Percentiles rank a stretch among this genome's conserved stretches.
phyloP scores from a whole-genome alignment of 2,888 invertebrate genomes.

The Eupithecia abbreviata region DNA sequence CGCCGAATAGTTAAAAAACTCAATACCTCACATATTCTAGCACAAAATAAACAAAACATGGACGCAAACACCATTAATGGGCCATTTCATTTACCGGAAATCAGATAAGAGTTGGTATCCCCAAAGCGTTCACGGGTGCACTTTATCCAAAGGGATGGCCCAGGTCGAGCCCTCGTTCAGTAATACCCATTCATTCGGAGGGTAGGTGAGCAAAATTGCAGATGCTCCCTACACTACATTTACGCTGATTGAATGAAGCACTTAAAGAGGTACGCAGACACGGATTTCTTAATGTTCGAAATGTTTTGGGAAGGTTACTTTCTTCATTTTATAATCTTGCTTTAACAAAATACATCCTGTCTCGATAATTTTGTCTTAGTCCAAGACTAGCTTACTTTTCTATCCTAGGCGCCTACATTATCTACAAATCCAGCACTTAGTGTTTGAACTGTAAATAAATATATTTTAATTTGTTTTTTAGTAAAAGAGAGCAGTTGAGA shows the following conservation, averaged over 20 bases:
- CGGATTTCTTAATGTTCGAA: constrained; percentile 28
- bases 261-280: constrained; percentile 27
- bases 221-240: constrained; percentile 39
- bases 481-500: too few relatives aligned
- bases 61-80: constrained; percentile 7
- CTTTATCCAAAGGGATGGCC: constrained; percentile 41
- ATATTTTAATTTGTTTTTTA: too few relatives aligned
- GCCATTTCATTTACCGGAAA: constrained; percentile 22
- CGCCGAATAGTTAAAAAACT: not conserved
- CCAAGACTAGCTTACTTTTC: not conserved
- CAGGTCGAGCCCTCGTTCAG: constrained; percentile 42
- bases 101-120: constrained; percentile 27
- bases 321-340: not conserved
- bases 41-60: constrained; percentile 5
- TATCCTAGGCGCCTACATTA: not conserved
- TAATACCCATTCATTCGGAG: constrained; percentile 42
- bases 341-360: not conserved
- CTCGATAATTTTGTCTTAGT: not conserved
- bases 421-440: too few relatives aligned
- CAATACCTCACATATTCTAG: not conserved
- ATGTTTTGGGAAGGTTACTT: constrained; percentile 10
- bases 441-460: too few relatives aligned
- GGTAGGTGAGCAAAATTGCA: constrained; percentile 34
- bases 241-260: constrained; percentile 40
- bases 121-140: constrained; percentile 30